Conservation (phyloP, 2,797 vertebrate species). For the Galago senegalensis region DNA sequence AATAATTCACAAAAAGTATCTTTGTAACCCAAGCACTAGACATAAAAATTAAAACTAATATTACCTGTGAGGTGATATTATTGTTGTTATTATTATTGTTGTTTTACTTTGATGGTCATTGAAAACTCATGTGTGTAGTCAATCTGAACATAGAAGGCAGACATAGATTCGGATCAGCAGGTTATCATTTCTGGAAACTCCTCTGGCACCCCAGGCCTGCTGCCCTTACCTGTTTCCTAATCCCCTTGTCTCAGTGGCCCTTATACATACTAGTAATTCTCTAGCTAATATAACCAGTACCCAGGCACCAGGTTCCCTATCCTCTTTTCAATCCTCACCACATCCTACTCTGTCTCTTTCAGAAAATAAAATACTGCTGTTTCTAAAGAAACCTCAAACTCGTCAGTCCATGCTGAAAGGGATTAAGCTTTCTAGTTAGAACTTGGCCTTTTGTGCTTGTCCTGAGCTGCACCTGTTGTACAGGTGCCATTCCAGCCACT, state of each 20-base stretch:
- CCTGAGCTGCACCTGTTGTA: constrained; percentile 30
- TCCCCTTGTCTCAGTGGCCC: background rate
- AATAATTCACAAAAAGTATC: background rate
- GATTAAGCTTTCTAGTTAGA: constrained; percentile 68
- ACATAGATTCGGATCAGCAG: background rate
- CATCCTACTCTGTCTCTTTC: constrained; percentile 18
- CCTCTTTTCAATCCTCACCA: constrained; percentile 14
- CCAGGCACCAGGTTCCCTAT: background rate
- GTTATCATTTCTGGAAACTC: constrained; percentile 1
- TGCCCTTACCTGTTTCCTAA: background rate
- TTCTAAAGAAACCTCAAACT: constrained; percentile 59
- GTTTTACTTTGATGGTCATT: background rate
- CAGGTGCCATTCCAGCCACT: constrained; percentile 3
- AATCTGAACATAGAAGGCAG: background rate
- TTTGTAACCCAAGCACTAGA: background rate
- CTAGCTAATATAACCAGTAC: background rate
- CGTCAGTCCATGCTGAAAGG: constrained; percentile 34
- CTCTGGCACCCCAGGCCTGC: background rate
- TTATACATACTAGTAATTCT: background rate
- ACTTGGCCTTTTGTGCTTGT: constrained; percentile 38
- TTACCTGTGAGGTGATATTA: background rate
- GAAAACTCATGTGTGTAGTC: background rate
- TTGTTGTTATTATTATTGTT: background rate
- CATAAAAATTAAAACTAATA: background rate
- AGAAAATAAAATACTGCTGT: constrained; percentile 3